phyloP scores from a whole-genome alignment of 2,113 vertebrate species.

The Ursus arctos region DNA sequence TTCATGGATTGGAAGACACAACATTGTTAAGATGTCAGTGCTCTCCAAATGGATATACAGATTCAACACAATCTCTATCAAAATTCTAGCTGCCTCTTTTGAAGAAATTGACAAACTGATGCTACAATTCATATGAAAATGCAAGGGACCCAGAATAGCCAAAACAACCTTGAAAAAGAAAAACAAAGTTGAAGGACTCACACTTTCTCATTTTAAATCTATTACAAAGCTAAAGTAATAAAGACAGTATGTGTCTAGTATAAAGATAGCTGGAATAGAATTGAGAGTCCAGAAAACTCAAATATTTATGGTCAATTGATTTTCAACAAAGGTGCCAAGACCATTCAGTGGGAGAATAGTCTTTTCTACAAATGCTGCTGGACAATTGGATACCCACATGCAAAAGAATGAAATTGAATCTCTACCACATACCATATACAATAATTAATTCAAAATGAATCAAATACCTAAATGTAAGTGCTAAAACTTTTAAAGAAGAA shows the following conservation, averaged over 20 bases:
- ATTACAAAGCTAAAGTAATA: not conserved
- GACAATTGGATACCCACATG: not conserved
- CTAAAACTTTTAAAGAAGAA: not conserved
- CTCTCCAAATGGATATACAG: not conserved
- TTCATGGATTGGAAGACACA: not conserved
- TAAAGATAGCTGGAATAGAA: not conserved
- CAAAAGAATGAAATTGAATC: not conserved
- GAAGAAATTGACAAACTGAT: not conserved
- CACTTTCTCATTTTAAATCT: not conserved
- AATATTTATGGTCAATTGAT: not conserved
- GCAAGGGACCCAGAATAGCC: not conserved
- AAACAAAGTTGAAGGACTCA: not conserved
- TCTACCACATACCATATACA: not conserved
- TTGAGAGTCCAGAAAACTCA: not conserved
- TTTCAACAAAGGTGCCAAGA: not conserved
- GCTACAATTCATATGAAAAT: not conserved
- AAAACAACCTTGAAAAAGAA: not conserved
- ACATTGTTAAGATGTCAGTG: not conserved
- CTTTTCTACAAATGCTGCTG: not conserved
- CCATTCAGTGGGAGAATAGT: not conserved
- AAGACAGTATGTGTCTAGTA: not conserved
- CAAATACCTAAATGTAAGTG: not conserved
- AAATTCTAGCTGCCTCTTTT: not conserved
- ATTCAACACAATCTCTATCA: not conserved
- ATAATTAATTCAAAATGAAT: constrained; percentile 7